Evolutionary conservation across 2,797 vertebrate species (phyloP), one percentile per base, ranked within the genome.

Genomic region (Tokudaia muenninki): DNA sequence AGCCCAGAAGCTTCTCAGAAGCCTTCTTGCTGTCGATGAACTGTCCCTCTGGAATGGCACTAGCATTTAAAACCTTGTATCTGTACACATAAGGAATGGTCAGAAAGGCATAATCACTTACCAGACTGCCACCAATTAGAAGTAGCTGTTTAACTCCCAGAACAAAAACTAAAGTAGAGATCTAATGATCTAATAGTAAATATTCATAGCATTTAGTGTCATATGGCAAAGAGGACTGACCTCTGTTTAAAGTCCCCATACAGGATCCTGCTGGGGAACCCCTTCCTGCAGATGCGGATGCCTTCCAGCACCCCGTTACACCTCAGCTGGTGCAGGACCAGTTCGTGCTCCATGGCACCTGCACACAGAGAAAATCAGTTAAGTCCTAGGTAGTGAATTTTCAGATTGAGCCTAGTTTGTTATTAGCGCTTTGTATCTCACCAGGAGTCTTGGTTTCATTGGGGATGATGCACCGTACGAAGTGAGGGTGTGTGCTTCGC

Each of bases 11-110:
- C 94, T 99, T 99, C 98, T 99, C 99, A 3, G 98, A 98, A 96
- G 99, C 99, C 94, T 99, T 99, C 98, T 99, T 99, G 98, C 99
- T 99, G 75, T 99, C 99, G 22, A 99, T 99, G 98, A 99, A 99
- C 91, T 99, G 99, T 4, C 99, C 99, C 0, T 99, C 99, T 92
- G 99, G 99, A 34, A 99, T 99, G 90, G 99, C 99, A 79, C 99
- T 99, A 95, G 99, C 99, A 98, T 99, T 99, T 98, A 99, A 97
- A 80, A 99, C 98, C 98, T 99, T 99, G 96, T 99, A 99, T 98
- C 99, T 99, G 96, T 34, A 81, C 0, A 95, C 47, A 95, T 77
- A 24, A 90, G 74, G 9, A 93, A 89, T 61, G 44, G 41, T 89
- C 93, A 97, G 65, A 44, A 94, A 80, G 19, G 7, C 65, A 6